Evolutionary conservation across 1,140 invertebrate genomes (phyloP).

Genomic region (Formica exsecta): DNA sequence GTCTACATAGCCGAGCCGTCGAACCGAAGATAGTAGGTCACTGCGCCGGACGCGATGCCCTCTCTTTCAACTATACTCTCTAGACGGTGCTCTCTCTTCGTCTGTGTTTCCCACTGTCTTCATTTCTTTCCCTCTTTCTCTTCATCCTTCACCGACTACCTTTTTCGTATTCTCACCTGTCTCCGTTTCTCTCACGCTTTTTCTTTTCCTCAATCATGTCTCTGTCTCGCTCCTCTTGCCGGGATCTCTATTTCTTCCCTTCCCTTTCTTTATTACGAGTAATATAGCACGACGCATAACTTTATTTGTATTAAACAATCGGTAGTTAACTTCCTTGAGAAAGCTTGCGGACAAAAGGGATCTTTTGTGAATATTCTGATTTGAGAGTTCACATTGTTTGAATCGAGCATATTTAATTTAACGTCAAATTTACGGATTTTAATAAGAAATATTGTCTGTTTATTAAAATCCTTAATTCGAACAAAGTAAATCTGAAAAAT

Average conservation of each 20-base stretch:
- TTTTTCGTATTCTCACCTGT: slow-evolving; percentile 13
- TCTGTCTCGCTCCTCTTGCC: slow-evolving; percentile 49
- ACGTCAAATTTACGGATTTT: not conserved
- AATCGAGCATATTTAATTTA: not conserved
- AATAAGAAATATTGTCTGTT: not conserved
- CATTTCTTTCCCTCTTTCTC: not conserved
- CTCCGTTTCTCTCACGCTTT: slow-evolving; percentile 48
- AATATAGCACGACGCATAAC: too few species aligned
- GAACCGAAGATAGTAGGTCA: slow-evolving; percentile 86
- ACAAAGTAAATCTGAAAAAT: not conserved
- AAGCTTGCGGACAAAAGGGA: not conserved
- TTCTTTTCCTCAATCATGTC: slow-evolving; percentile 78
- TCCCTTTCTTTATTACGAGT: slow-evolving; percentile 13
- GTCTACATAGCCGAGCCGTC: slow-evolving; percentile 74
- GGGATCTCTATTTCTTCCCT: not conserved
- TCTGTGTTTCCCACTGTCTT: slow-evolving; percentile 51
- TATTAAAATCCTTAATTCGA: not conserved
- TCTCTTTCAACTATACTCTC: slow-evolving; percentile 80
- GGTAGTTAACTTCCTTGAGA: not conserved
- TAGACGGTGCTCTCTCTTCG: slow-evolving; percentile 71
- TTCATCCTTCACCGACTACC: slow-evolving; percentile 16
- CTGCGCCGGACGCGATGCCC: slow-evolving; percentile 84
- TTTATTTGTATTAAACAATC: slow-evolving; percentile 24
- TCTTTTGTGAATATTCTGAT: too few species aligned
- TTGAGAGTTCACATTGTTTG: not conserved